Conservation (phyloP, 2,888 invertebrate genomes). For the Apomyelois bistriatella region DNA sequence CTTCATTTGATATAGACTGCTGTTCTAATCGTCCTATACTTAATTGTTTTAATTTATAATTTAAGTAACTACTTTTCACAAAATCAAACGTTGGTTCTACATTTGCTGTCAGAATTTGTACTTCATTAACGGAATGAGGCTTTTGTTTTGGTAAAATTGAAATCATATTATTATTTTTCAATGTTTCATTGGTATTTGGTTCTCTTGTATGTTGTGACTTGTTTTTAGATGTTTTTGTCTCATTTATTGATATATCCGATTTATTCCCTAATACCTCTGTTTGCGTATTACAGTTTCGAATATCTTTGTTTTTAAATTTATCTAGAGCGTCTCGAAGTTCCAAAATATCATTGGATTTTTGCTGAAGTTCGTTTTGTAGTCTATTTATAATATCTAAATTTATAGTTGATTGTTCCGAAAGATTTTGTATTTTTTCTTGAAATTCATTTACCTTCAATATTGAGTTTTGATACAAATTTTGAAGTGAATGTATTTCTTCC, state of each 20-base stretch:
- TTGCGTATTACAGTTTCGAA: slow-evolving; percentile 29
- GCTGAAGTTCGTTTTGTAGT: slow-evolving; percentile 33
- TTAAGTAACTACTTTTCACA: slow-evolving; percentile 43
- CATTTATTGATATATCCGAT: slow-evolving; percentile 29
- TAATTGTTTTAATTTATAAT: slow-evolving; percentile 52
- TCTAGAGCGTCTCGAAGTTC: slow-evolving; percentile 39
- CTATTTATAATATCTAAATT: slow-evolving; percentile 31
- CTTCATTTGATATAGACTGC: slow-evolving; percentile 41
- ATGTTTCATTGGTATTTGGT: slow-evolving; percentile 18
- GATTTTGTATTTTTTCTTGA: slow-evolving; percentile 35
- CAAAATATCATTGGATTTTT: slow-evolving; percentile 43
- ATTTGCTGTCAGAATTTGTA: slow-evolving; percentile 49
- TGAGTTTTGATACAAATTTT: slow-evolving; percentile 46
- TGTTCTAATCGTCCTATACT: slow-evolving; percentile 45
- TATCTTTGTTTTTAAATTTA: slow-evolving; percentile 36
- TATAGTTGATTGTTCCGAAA: slow-evolving; percentile 33
- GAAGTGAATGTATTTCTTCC: slow-evolving; percentile 45
- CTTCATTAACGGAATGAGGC: slow-evolving; percentile 37
- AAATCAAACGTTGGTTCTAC: slow-evolving; percentile 44
- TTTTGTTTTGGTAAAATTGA: slow-evolving; percentile 25
- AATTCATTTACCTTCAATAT: slow-evolving; percentile 36
- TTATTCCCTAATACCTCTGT: slow-evolving; percentile 14
- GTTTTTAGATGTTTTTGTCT: slow-evolving; percentile 8
- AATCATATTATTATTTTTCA: slow-evolving; percentile 17
- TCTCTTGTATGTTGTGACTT: slow-evolving; percentile 5